Evolutionary conservation across 2,113 vertebrate genomes (phyloP), one percentile per base, ranked within the genome.

Genomic region (Zosterops borbonicus): DNA sequence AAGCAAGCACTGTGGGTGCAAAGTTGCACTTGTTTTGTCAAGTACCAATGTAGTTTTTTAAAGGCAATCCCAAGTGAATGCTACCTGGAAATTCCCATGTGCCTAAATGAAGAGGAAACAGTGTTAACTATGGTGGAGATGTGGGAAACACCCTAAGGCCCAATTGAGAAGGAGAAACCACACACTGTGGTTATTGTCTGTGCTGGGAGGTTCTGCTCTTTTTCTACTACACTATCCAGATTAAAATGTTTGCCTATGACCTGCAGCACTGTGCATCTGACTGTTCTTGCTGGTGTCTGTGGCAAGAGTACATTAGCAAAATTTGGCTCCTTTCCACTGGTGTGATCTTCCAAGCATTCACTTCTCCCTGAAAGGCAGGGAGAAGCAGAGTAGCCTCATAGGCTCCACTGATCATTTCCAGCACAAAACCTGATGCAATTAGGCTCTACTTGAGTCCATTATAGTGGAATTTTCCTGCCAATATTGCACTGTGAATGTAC

Each of bases 121-220:
- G 35, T 53, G 59, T 81, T 71, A 60, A 87, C 37, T 10, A 10
- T 11, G 27, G 24, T 44, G 16, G 49, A 91, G 67, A 12, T 63
- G n/a, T 85, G 77, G 77, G 79, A 93, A 94, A 84, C 25, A 41
- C 59, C 82, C 49, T 49, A 4, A 86, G 76, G 79, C 35, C 79
- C 42, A 39, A 0, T 0, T 59, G 55, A 79, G n/a, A 46, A 65
- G 73, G 55, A 81, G 12, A 89, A 95, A 88, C 75, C 71, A 31
- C 78, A 53, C 3, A 2, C 39, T 46, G 3, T 0, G 0, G 3
- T 80, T 85, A 37, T 29, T 8, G 1, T 41, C 62, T 89, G n/a
- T 80, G 33, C 64, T 78, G 44, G 76, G 47, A 41, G 70, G 44
- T 42, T 92, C 65, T 68, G 35, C 53, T 75, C 39, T 56, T 64